Conservation (phyloP, 2,797 vertebrate genomes). For the Anguilla megastoma region DNA sequence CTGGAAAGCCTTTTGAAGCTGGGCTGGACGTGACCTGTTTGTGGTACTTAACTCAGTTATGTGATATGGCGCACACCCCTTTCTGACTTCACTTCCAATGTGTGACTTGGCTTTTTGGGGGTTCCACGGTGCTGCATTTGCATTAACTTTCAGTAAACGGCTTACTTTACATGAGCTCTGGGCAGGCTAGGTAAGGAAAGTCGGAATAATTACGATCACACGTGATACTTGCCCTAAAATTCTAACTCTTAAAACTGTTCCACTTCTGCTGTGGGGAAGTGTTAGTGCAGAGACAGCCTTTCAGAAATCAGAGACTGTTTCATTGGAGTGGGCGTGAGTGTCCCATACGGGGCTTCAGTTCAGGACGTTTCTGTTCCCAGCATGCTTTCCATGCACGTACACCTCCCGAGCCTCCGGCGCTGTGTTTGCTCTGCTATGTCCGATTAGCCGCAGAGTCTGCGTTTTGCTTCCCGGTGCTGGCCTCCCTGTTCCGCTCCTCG, state of each 20-base stretch:
- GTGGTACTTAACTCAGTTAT: background rate
- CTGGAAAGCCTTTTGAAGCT: background rate
- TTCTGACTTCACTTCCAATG: background rate
- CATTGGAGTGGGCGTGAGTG: background rate
- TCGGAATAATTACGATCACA: background rate
- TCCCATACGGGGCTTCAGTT: background rate
- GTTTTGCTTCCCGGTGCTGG: background rate
- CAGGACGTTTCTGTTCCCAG: background rate
- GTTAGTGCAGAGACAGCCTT: background rate
- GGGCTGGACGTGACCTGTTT: background rate
- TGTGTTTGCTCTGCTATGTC: conserved; percentile 6
- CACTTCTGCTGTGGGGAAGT: background rate
- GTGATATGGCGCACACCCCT: background rate
- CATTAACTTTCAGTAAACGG: background rate
- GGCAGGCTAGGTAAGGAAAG: background rate
- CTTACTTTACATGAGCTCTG: background rate
- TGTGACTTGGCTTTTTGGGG: background rate
- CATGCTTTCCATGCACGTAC: background rate
- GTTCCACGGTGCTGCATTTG: background rate
- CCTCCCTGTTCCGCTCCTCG: background rate
- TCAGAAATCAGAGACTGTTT: background rate
- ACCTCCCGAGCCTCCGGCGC: background rate
- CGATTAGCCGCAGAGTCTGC: conserved; percentile 12
- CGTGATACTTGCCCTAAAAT: background rate
- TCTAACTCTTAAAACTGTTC: background rate